Base-by-base conservation (phyloP, 2,888 invertebrate species). In the Nomada fabriciana region DNA sequence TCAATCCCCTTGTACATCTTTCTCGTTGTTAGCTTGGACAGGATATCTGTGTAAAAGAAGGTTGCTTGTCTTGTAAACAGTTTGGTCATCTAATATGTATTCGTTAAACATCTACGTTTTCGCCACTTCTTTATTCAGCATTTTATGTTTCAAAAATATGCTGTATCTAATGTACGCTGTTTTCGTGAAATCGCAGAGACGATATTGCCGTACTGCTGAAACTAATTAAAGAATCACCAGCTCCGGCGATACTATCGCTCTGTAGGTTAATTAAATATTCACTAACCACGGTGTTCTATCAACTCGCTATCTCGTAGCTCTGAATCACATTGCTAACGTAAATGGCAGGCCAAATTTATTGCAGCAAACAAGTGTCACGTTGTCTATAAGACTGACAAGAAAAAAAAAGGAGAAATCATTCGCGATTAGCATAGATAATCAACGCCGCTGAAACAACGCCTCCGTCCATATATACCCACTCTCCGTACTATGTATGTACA, bases 381-480 rank as follows among this genome's bases (percentile, higher is more conserved):
- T 47, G 47, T 47, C 15, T 13, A 11, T 15, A 13, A 13, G 15
- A 29, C 29, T 10, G 10, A 36, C 29, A 18, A 60, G 36, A n/a
- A 36, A 60, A 36, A 60, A 60, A 47, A 2, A 47, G 47, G 36
- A 36, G 36, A 36, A 47, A 11, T 47, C 47, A 47, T 47, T 47
- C 18, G 36, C 60, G 18, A 18, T 60, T 29, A 64, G 4, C 63
- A 47, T 64, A 18, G 23, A 4, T 47, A 60, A 70, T 70, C 70
- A 60, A 47, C 29, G 47, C 57, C 47, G 10, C 25, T 7, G 25
- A n/a, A 47, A 69, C 47, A 47, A 59, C 67, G 59, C 23, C 67
- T n/a, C 25, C 50, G 13, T 53, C 7, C 47, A 36, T 36, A 18
- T 13, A 42, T 43, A 47, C 50, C 57, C 25, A 10, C 10, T 20